These are phyloP conservation scores for Trichoplusia ni DNA, from an alignment of 1,140 invertebrate species.

Conservation along the genomic window DNA sequence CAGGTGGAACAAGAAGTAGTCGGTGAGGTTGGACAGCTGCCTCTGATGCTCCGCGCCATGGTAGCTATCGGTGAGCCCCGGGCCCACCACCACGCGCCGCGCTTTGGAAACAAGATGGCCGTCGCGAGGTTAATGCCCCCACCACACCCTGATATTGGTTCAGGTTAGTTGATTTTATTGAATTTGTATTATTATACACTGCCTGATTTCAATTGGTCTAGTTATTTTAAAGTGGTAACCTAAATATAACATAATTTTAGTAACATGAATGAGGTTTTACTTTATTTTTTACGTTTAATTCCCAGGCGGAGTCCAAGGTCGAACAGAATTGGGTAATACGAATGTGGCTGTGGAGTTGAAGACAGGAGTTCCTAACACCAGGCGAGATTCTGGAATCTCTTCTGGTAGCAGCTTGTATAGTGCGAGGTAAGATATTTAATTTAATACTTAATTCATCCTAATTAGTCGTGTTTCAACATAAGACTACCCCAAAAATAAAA, in stretches of 20 bases:
- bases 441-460: background rate
- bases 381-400: slow-evolving; percentile 78
- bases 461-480: no score
- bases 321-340: slow-evolving; percentile 68
- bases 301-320: slow-evolving; percentile 53
- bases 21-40: slow-evolving; percentile 76
- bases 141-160: slow-evolving; percentile 58
- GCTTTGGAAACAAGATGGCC: slow-evolving; percentile 75
- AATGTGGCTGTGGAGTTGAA: slow-evolving; percentile 72
- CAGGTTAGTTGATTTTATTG: no score
- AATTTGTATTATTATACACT: no score
- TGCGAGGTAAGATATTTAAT: slow-evolving; percentile 56
- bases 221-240: no score
- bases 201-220: no score
- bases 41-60: slow-evolving; percentile 79
- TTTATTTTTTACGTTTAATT: no score
- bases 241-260: no score
- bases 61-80: slow-evolving; percentile 77
- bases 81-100: slow-evolving; percentile 64
- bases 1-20: slow-evolving; percentile 75
- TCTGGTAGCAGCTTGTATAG: slow-evolving; percentile 79
- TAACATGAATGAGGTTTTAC: no score
- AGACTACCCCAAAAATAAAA: no score
- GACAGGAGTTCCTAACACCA: slow-evolving; percentile 67
- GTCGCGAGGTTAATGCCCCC: slow-evolving; percentile 64